phyloP scores from a whole-genome alignment of 1,140 invertebrate species.

The Sesamia nonagrioides region DNA sequence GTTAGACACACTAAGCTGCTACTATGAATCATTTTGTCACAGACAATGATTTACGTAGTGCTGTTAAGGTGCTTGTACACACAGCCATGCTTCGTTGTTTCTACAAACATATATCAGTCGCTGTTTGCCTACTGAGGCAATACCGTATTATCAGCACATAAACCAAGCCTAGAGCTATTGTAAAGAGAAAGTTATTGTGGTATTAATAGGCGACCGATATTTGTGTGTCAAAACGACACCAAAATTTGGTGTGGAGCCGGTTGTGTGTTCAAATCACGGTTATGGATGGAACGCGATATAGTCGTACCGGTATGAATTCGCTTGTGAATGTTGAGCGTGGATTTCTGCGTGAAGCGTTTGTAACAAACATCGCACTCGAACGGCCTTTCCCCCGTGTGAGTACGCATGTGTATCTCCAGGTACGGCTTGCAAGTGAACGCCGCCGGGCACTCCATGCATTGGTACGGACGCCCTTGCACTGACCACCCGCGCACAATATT shows the following conservation, averaged over 20 bases:
- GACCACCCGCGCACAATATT: constrained; percentile 56
- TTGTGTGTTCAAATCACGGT: constrained; percentile 9
- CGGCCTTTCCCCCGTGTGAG: constrained; percentile 92
- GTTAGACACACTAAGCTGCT: constrained; percentile 31
- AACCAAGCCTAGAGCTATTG: not conserved
- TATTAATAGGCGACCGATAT: not conserved
- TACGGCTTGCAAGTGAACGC: constrained; percentile 90
- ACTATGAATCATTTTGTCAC: constrained; percentile 24
- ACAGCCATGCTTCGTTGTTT: not conserved
- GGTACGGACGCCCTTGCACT: constrained; percentile 88
- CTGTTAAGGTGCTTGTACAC: constrained; percentile 14
- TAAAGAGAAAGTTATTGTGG: not conserved
- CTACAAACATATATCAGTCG: not conserved
- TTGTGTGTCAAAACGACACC: not conserved
- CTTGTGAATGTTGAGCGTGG: constrained; percentile 93
- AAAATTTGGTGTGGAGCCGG: not conserved
- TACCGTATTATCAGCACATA: no score
- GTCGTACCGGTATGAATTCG: constrained; percentile 91
- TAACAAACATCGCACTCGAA: constrained; percentile 91
- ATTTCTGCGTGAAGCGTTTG: constrained; percentile 92
- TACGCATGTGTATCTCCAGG: constrained; percentile 92
- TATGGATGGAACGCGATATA: constrained; percentile 34
- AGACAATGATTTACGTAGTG: constrained; percentile 1
- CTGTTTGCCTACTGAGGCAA: not conserved
- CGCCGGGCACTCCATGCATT: constrained; percentile 89